These are phyloP conservation scores for Agrotis puta DNA, from an alignment of 2,888 invertebrate species.

Conservation along the genomic window DNA sequence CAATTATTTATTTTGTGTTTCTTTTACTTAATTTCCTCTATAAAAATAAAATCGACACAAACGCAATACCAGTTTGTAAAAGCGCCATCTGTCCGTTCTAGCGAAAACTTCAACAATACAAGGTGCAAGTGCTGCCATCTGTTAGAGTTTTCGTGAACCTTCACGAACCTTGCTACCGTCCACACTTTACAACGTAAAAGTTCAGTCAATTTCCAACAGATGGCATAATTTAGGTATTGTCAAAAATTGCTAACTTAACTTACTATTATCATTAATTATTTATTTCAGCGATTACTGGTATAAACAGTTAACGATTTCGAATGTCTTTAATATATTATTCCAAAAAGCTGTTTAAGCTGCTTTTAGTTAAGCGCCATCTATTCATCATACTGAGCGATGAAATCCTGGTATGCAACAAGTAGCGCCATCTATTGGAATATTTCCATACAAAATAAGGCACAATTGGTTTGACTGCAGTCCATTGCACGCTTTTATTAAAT, in stretches of 20 bases:
- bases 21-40: too few relatives aligned
- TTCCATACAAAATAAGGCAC: neutral
- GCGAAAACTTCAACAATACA: neutral
- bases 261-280: too few relatives aligned
- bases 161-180: neutral
- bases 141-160: neutral
- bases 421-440: conserved; percentile 24
- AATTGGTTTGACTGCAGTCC: too few relatives aligned
- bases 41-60: too few relatives aligned
- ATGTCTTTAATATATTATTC: too few relatives aligned
- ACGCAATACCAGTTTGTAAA: neutral
- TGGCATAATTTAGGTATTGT: neutral
- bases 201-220: neutral
- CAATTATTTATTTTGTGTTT: too few relatives aligned
- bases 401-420: neutral
- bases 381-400: accelerated
- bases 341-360: too few relatives aligned
- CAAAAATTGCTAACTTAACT: too few relatives aligned
- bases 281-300: too few relatives aligned
- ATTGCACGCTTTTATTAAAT: neutral
- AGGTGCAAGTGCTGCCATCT: conserved; percentile 32
- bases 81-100: conserved; percentile 16
- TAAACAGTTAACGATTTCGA: too few relatives aligned
- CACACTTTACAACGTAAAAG: neutral
- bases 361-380: conserved; percentile 11